These are phyloP conservation scores for Parus major DNA, from an alignment of 2,113 vertebrate species.

Conservation along the genomic window DNA sequence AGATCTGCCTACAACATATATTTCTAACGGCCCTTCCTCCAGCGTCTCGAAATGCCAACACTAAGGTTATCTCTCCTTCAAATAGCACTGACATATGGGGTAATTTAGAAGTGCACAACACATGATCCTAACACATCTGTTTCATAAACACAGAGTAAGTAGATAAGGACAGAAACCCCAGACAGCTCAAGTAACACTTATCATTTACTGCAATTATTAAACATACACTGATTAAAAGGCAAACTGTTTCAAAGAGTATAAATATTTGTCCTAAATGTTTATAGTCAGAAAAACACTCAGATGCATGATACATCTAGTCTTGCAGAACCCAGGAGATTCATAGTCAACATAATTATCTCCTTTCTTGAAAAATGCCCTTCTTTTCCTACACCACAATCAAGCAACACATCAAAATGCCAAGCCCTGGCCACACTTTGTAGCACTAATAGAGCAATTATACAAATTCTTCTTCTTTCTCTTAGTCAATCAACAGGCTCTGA, in stretches of 20 bases:
- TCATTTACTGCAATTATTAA: neutral
- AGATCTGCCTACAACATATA: constrained; percentile 41
- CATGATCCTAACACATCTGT: constrained; percentile 17
- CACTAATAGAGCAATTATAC: constrained; percentile 34
- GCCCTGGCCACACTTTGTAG: neutral
- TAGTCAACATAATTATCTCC: neutral
- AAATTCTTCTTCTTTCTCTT: neutral
- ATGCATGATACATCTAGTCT: neutral
- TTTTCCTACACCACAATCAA: neutral
- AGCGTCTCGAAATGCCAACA: neutral
- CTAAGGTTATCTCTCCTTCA: constrained; percentile 12
- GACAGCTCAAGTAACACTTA: constrained; percentile 4
- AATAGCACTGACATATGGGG: constrained; percentile 22
- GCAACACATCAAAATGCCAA: neutral
- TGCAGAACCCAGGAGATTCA: neutral
- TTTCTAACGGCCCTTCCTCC: neutral
- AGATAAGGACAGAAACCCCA: constrained; percentile 8
- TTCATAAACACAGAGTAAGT: constrained; percentile 44
- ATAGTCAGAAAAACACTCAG: neutral
- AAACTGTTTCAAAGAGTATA: neutral
- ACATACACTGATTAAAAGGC: neutral
- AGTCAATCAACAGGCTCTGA: neutral
- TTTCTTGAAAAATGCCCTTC: neutral
- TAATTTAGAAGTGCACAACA: neutral
- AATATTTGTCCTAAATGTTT: neutral